Base-by-base conservation (phyloP, 2,888 invertebrate genomes). In the Sinhomidia bicolor region DNA sequence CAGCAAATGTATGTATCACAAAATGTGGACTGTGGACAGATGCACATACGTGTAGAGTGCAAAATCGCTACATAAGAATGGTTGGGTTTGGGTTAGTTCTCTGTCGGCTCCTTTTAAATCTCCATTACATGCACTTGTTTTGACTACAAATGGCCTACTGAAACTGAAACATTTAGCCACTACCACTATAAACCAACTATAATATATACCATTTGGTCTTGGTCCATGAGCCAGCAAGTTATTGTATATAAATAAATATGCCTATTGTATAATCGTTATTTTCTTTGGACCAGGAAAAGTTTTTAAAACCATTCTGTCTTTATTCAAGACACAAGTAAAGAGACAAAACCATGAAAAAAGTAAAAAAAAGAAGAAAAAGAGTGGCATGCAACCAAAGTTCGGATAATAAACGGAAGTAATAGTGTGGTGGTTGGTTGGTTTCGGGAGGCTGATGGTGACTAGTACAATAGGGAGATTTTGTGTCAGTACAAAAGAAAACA, bases 351-450 rank as follows among this genome's bases (percentile, higher is more conserved):
- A 32, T 12, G 68, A 82, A 81, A 44, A 65, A 41, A 74, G 23
- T 23, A 44, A 32, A 47, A 81, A 29, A 51, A 74, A n/a, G n/a
- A n/a, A n/a, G n/a, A 44, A 71, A 12, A 65, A 65, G 82, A 82
- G 68, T 82, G 36, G 51, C 51, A 68, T 68, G 82, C 47, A 57
- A 82, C 68, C 51, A 82, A 68, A 82, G 65, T 82, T 68, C 44
- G 29, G 32, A 68, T 82, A 65, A 82, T 82, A 82, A 82, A 68
- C 65, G 68, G 68, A 82, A 82, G 47, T 82, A 68, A 54, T 81
- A 65, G 47, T 51, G 74, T 74, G 68, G 82, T 82, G 29, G 47
- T 74, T 74, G 44, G 60, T 65, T 32, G 26, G 51, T 32, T 65
- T 65, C 29, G 65, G 17, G 65, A 17, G 74, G 51, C 74, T 47